These are phyloP conservation scores for Chymomyza procnemis DNA, from an alignment of 2,888 invertebrate genomes.

Conservation along the genomic window DNA sequence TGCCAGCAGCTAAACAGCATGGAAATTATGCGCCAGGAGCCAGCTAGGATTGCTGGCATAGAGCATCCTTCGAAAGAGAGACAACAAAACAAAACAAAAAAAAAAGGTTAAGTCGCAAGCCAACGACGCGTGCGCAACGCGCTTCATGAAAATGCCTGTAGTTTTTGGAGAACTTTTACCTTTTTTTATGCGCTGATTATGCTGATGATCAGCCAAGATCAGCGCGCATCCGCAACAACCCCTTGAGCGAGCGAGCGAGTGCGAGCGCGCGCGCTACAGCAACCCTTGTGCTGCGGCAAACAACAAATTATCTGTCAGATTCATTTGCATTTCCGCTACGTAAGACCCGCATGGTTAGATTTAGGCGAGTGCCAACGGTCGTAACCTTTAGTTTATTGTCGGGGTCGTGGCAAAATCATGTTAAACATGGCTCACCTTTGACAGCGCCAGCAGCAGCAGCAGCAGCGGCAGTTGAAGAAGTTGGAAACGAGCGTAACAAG, in stretches of 20 bases:
- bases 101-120: constrained; percentile 17
- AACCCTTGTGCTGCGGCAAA: too few relatives aligned
- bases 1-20: background rate
- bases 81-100: background rate
- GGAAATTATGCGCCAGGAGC: background rate
- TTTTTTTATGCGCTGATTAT: constrained; percentile 28
- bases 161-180: constrained; percentile 69
- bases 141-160: constrained; percentile 54
- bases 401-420: constrained; percentile 65
- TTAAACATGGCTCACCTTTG: constrained; percentile 66
- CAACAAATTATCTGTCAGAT: constrained; percentile 53
- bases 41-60: too few relatives aligned
- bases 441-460: constrained; percentile 44
- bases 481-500: background rate
- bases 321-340: constrained; percentile 73
- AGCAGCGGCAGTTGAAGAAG: constrained; percentile 22
- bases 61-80: too few relatives aligned
- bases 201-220: constrained; percentile 41
- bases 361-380: background rate
- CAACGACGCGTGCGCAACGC: constrained; percentile 56
- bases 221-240: constrained; percentile 7
- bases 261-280: too few relatives aligned
- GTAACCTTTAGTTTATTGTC: constrained; percentile 18
- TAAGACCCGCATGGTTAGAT: constrained; percentile 42
- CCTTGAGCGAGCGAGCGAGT: too few relatives aligned